These are phyloP conservation scores for Deilephila porcellus DNA, from an alignment of 2,888 invertebrate species.

Conservation along the genomic window DNA sequence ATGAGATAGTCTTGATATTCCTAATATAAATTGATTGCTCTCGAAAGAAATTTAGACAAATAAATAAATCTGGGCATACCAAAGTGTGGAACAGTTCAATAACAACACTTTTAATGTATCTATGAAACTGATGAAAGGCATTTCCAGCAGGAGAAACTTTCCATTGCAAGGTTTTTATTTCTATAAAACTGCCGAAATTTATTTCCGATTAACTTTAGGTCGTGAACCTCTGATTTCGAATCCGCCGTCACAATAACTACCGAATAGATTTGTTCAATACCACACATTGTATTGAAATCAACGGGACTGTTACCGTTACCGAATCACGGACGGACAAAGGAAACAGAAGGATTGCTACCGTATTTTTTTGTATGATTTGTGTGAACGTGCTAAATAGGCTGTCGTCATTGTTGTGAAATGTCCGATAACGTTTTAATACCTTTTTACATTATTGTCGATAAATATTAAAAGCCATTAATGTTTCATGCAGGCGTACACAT, in stretches of 20 bases:
- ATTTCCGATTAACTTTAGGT: neutral
- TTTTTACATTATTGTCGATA: neutral
- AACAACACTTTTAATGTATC: too few species aligned
- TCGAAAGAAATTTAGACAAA: too few species aligned
- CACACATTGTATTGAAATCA: neutral
- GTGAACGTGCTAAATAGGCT: constrained; percentile 9
- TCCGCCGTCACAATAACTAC: neutral
- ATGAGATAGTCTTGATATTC: too few species aligned
- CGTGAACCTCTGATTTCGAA: neutral
- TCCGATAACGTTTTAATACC: neutral
- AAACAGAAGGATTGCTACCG: constrained; percentile 8
- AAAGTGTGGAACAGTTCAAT: too few species aligned
- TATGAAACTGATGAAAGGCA: too few species aligned
- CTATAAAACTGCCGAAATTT: too few species aligned
- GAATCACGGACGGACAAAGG: constrained; percentile 15
- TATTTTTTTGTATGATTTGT: neutral
- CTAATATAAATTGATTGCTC: too few species aligned
- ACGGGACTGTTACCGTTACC: constrained; percentile 4
- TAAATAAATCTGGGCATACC: too few species aligned
- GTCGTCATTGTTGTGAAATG: constrained; percentile 10
- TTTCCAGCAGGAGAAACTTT: too few species aligned
- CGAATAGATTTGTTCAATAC: neutral
- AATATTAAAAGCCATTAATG: neutral
- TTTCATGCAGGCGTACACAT: too few species aligned
- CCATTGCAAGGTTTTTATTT: too few species aligned